Conservation (phyloP, 2,797 vertebrate genomes). For the Natrix natrix region DNA sequence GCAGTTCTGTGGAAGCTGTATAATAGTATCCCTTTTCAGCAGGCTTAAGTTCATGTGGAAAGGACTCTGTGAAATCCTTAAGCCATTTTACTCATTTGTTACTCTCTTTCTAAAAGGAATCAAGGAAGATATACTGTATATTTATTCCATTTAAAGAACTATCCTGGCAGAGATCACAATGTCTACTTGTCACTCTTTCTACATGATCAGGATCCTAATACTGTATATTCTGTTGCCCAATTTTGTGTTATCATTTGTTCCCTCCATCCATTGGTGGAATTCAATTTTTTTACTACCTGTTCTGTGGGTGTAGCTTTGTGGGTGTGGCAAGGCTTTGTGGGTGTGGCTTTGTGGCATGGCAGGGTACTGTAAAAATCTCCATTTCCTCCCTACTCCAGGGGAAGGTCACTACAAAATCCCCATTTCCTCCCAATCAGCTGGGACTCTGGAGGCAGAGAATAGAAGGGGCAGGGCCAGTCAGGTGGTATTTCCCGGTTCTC, state of each 20-base stretch:
- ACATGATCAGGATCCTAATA: neutral
- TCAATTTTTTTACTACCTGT: too few relatives aligned
- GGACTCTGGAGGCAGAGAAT: too few relatives aligned
- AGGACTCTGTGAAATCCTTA: neutral
- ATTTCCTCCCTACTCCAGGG: too few relatives aligned
- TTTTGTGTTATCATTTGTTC: neutral
- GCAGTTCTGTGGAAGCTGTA: neutral
- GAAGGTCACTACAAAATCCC: too few relatives aligned
- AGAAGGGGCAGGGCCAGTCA: too few relatives aligned
- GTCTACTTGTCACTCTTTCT: neutral
- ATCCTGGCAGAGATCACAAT: neutral
- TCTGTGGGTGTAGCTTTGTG: too few relatives aligned
- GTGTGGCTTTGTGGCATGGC: too few relatives aligned
- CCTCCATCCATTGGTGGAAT: too few relatives aligned
- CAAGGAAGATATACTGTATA: neutral
- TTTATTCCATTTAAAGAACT: neutral
- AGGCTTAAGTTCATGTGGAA: neutral
- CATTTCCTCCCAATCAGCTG: too few relatives aligned
- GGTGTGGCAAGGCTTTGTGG: too few relatives aligned
- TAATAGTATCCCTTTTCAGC: neutral
- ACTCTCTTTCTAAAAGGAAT: neutral
- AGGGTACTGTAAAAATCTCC: too few relatives aligned
- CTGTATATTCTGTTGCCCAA: neutral
- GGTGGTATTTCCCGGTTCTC: too few relatives aligned
- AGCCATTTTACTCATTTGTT: neutral